Base-by-base conservation (phyloP, 2,797 vertebrate genomes). In the Pangasius mekongensis region DNA sequence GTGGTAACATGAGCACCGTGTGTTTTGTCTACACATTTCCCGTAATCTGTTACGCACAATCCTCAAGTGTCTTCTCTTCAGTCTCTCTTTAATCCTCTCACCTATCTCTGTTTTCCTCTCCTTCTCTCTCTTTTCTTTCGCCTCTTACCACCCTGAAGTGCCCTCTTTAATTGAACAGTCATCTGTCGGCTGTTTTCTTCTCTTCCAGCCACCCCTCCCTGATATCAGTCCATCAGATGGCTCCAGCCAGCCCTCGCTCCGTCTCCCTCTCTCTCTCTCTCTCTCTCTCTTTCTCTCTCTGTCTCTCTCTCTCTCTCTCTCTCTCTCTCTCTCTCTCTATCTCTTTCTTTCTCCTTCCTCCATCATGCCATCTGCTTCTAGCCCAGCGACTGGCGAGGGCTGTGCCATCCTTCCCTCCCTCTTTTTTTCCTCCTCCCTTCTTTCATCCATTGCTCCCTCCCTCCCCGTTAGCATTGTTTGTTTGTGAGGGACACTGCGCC, bases 81-180 rank as follows among this genome's bases (percentile, higher is more conserved):
- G 58, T 83, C 80, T 60, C 60, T 62, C 67, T 88, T 78, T 86
- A 67, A 39, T 73, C 67, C 86, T 86, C 67, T 86, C 85, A 74
- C 89, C 86, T 66, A 56, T 78, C 87, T 89, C 87, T 91, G 85
- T 92, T 89, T 85, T 83, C 86, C 85, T 82, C 88, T 91, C 84
- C 67, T 80, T 54, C 88, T 27, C 89, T 91, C 83, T 52, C 89
- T 91, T 87, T 88, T 90, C 86, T 87, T 88, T 89, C 85, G 89
- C 88, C 87, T 92, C 92, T 93, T 90, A 92, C 91, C 86, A 93
- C 91, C 91, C 92, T 93, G 92, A 93, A 93, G 93, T 93, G 92
- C 92, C 92, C 91, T 93, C 92, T 93, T 92, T 93, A 93, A 94
- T 94, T 94, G 93, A 94, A 93, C 92, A 93, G 93, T 94, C 93